These are phyloP conservation scores for Megatriorchis doriae DNA, from an alignment of 2,113 vertebrate species.

Conservation along the genomic window DNA sequence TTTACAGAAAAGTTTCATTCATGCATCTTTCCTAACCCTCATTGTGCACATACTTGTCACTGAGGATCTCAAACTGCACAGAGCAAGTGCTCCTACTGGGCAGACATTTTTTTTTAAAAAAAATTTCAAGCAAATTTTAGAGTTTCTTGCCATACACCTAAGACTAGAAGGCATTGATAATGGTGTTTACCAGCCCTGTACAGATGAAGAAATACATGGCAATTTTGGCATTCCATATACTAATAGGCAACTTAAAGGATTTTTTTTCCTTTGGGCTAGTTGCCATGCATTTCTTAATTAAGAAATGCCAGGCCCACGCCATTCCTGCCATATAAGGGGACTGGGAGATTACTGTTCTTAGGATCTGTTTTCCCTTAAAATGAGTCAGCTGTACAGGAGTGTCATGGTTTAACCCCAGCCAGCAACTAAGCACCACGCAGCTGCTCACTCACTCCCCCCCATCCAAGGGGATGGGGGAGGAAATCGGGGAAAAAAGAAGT, in stretches of 20 bases:
- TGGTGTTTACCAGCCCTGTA: not conserved
- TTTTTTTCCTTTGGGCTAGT: not conserved
- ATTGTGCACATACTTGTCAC: not conserved
- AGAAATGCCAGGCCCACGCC: not conserved
- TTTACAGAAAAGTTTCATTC: not conserved
- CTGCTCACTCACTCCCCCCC: too few relatives aligned
- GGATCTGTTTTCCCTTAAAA: not conserved
- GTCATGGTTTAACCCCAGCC: not conserved
- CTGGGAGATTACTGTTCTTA: not conserved
- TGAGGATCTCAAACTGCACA: not conserved
- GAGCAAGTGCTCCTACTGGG: not conserved
- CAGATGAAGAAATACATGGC: not conserved
- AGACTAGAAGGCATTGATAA: not conserved
- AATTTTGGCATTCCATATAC: not conserved
- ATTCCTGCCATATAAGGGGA: not conserved
- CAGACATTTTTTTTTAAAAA: not conserved
- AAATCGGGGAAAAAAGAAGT: too few relatives aligned
- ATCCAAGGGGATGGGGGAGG: too few relatives aligned
- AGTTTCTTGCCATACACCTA: not conserved
- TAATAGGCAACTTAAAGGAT: not conserved
- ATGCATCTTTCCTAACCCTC: not conserved
- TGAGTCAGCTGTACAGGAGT: not conserved
- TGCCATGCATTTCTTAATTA: constrained; percentile 20
- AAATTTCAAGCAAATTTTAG: not conserved
- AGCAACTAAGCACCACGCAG: too few relatives aligned